Evolutionary conservation across 2,113 vertebrate species (phyloP), one percentile per base, ranked within the genome.

Genomic region (Noturus placidus): DNA sequence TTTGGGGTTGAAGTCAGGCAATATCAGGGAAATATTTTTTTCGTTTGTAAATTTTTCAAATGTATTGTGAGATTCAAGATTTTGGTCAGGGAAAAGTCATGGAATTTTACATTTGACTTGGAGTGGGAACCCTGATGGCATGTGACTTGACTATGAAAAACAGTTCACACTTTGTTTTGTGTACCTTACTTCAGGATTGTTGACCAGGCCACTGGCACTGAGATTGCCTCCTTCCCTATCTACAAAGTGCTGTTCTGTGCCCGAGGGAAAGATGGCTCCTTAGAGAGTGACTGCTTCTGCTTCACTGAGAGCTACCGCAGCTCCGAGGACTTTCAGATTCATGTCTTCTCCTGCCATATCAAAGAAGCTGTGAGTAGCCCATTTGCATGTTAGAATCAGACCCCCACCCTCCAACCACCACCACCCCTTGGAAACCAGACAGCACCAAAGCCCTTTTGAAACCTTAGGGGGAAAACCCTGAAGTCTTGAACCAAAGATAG

Each of bases 301-400:
- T 99, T 99, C 92, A 99, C 98, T 0, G 98, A 98, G 89, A 98
- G 98, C 93, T 98, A 97, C 89, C 95, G 96, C 91, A 98, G 97
- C 76, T 96, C 97, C 0, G 99, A 99, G 87, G 97, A 98, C 91
- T 99, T 99, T 93, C 97, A 99, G 93, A 97, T 99, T 89, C 99
- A 99, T n/a, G 96, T 99, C 84, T 99, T 99, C 93, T 97, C 97
- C 92, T 99, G 99, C 93, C 97, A 99, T 92, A 98, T 99, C 92
- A 97, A 98, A 95, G 99, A 99, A 91, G 99, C 99, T 59, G 98
- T 99, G 92, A 98, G 98, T 86, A 67, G 35, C 20, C 22, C 25
- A 25, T 25, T 35, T 65, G 59, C 61, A 74, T 85, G 83, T 27
- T 84, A 3, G 19, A 30, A n/a, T 35, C 3, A 46, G 42, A 46